phyloP scores from a whole-genome alignment of 2,113 vertebrate genomes.

The Notothenia rossii region DNA sequence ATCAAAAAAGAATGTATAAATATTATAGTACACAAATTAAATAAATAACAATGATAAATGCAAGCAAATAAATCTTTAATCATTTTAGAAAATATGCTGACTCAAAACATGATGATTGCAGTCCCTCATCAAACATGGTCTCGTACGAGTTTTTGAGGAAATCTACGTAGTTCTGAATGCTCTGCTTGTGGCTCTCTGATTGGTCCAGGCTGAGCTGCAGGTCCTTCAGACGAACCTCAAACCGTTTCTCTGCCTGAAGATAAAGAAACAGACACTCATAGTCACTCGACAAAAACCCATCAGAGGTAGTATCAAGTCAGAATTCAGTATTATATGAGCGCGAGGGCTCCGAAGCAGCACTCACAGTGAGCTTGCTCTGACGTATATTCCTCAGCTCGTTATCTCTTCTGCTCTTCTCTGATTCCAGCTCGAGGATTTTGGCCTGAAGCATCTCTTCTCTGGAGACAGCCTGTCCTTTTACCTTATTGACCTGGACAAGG shows the following conservation, averaged over 20 bases:
- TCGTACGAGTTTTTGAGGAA: slow-evolving; percentile 90
- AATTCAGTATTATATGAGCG: neutral
- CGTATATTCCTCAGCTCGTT: slow-evolving; percentile 85
- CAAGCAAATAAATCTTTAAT: slow-evolving; percentile 16
- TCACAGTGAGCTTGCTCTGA: slow-evolving; percentile 75
- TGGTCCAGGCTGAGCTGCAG: slow-evolving; percentile 89
- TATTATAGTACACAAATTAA: slow-evolving; percentile 14
- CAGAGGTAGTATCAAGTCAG: neutral
- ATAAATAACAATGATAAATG: neutral
- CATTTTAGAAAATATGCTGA: slow-evolving; percentile 73
- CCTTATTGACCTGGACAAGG: slow-evolving; percentile 84
- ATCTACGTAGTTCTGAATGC: slow-evolving; percentile 90
- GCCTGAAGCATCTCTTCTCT: slow-evolving; percentile 84
- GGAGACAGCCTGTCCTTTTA: slow-evolving; percentile 79
- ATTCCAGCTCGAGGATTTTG: slow-evolving; percentile 87
- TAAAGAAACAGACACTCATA: slow-evolving; percentile 21
- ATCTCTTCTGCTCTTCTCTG: slow-evolving; percentile 83
- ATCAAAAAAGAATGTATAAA: slow-evolving; percentile 16
- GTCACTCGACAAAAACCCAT: too few relatives aligned
- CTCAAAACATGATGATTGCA: slow-evolving; percentile 53
- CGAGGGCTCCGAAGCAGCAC: slow-evolving; percentile 6
- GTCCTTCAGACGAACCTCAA: slow-evolving; percentile 87
- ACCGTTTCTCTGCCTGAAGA: slow-evolving; percentile 85
- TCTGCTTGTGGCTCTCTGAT: slow-evolving; percentile 89
- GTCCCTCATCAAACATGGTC: slow-evolving; percentile 87